Percentiles rank a stretch among this genome's conserved stretches.
Evolutionary conservation across 1,140 invertebrate genomes (phyloP).

Genomic region (Caenorhabditis inopinata): DNA sequence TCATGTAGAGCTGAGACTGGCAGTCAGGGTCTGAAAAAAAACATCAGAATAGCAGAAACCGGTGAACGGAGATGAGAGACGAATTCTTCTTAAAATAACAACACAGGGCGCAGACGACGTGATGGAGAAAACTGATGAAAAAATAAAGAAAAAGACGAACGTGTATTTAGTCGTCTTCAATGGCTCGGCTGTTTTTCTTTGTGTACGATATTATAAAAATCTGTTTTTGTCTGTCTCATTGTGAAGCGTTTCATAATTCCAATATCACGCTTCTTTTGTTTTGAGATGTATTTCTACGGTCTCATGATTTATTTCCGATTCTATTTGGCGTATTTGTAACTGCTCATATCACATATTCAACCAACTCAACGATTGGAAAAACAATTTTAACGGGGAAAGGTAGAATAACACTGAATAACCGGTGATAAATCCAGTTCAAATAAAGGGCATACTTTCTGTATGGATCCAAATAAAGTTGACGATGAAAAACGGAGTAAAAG

Average conservation of each 20-base stretch:
- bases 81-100: neutral
- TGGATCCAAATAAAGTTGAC: neutral
- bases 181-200: neutral
- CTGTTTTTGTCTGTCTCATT: slow-evolving; percentile 25
- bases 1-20: neutral
- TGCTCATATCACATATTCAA: no score
- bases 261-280: neutral
- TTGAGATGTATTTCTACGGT: no score
- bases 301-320: no score
- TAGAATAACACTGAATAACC: neutral
- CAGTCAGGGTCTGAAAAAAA: neutral
- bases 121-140: neutral
- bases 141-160: neutral
- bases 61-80: neutral
- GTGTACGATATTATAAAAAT: slow-evolving; percentile 18
- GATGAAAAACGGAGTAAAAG: neutral
- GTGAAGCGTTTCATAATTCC: slow-evolving; percentile 20
- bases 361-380: no score
- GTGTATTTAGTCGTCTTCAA: neutral
- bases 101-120: slow-evolving; percentile 18
- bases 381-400: no score
- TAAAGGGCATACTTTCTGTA: no score
- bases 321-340: no score
- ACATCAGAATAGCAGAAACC: neutral
- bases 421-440: neutral